A percentile compares a stretch with the other conserved stretches of the same genome.
phyloP scores from a whole-genome alignment of 1,140 invertebrate species.

The Tribolium madens region DNA sequence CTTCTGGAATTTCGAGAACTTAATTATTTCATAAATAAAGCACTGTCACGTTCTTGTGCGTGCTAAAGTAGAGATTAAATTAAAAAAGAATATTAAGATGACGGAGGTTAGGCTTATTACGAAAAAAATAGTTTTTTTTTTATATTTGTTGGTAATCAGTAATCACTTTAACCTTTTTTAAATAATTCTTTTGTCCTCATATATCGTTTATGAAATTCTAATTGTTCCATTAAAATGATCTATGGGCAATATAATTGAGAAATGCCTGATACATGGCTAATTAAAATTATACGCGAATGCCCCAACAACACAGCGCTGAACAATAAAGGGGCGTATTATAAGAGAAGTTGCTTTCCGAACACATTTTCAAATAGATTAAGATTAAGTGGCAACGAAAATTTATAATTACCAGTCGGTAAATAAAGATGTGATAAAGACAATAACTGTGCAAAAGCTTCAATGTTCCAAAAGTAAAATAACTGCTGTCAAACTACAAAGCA shows the following conservation, averaged over 20 bases:
- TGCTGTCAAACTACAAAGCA: neutral
- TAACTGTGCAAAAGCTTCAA: neutral
- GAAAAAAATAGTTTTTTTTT: neutral
- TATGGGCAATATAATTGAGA: neutral
- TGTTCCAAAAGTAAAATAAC: neutral
- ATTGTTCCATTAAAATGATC: conserved; percentile 10
- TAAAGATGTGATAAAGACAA: neutral
- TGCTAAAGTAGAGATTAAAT: conserved; percentile 18
- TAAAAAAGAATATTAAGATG: conserved; percentile 12
- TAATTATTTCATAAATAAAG: conserved; percentile 40
- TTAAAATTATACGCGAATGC: conserved; percentile 32
- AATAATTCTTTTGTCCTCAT: neutral
- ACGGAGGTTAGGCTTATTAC: conserved; percentile 4
- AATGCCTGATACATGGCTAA: conserved; percentile 11
- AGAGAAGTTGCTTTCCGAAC: conserved; percentile 1
- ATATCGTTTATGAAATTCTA: neutral
- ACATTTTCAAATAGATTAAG: conserved; percentile 10
- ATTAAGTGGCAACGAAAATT: conserved; percentile 8
- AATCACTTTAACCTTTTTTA: neutral
- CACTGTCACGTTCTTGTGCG: conserved; percentile 22
- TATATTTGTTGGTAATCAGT: neutral
- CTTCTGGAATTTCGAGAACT: conserved; percentile 19
- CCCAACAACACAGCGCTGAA: conserved; percentile 8
- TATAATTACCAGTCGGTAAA: neutral
- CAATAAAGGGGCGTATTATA: conserved; percentile 9